phyloP scores from a whole-genome alignment of 2,797 vertebrate genomes.

The Gallinago stenura region DNA sequence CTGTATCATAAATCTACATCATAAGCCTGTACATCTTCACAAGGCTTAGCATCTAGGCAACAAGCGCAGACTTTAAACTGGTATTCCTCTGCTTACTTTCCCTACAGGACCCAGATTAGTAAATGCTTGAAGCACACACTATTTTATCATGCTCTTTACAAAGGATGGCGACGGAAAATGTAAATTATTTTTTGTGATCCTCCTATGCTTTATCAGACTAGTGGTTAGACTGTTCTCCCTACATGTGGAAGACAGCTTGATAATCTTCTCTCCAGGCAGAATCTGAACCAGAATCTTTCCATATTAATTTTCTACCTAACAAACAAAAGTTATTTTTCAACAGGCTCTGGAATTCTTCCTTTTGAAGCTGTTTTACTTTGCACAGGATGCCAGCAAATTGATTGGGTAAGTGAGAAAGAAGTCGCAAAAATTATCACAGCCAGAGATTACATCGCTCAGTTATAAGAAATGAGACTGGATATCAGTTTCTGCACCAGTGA shows the following conservation, averaged over 20 bases:
- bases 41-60: neutral
- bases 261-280: neutral
- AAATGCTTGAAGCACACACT: neutral
- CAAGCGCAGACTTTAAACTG: neutral
- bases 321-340: neutral
- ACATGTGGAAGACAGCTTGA: neutral
- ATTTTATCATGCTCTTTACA: neutral
- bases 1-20: neutral
- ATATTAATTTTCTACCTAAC: neutral
- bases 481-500: neutral
- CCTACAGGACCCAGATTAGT: neutral
- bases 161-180: neutral
- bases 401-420: neutral
- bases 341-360: neutral
- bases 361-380: neutral
- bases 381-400: neutral
- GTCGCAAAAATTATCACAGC: neutral
- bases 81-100: neutral
- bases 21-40: neutral
- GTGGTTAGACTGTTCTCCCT: neutral
- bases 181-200: neutral
- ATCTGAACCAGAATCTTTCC: neutral
- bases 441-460: neutral
- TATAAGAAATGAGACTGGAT: neutral
- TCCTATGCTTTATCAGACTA: neutral